Conservation (phyloP, 2,113 vertebrate genomes). For the Lepus timidus region DNA sequence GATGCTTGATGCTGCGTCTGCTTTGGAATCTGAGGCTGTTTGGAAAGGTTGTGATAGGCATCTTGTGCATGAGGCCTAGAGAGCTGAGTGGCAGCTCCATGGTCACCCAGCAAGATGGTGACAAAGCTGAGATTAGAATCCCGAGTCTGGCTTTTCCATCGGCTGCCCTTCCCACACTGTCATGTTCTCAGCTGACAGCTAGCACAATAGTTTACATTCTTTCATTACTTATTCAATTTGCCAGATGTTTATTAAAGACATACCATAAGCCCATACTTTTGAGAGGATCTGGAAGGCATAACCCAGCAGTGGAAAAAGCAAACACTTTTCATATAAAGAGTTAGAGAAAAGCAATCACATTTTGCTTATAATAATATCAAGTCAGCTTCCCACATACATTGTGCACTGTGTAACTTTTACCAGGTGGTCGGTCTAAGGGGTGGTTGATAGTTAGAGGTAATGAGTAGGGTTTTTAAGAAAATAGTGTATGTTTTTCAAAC, state of each 20-base stretch:
- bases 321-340: not conserved
- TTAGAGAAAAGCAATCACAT: not conserved
- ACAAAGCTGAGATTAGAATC: not conserved
- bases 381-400: not conserved
- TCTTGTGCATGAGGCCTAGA: not conserved
- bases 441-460: not conserved
- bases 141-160: not conserved
- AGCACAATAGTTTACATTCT: not conserved
- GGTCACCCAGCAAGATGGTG: not conserved
- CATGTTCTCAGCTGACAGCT: not conserved
- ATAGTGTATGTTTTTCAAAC: not conserved
- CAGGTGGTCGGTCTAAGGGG: not conserved
- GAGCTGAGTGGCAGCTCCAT: rapidly evolving
- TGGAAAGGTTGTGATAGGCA: not conserved
- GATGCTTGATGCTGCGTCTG: not conserved
- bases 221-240: not conserved
- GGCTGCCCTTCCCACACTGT: not conserved
- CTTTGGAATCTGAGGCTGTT: not conserved
- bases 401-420: not conserved
- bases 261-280: not conserved
- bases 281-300: not conserved
- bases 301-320: not conserved
- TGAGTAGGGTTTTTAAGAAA: conserved; percentile 9
- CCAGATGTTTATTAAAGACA: not conserved
- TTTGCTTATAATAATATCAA: not conserved